A percentile compares a stretch with the other conserved stretches of the same genome.
Evolutionary conservation across 2,888 invertebrate species (phyloP).

Genomic region (Hydriomena furcata): DNA sequence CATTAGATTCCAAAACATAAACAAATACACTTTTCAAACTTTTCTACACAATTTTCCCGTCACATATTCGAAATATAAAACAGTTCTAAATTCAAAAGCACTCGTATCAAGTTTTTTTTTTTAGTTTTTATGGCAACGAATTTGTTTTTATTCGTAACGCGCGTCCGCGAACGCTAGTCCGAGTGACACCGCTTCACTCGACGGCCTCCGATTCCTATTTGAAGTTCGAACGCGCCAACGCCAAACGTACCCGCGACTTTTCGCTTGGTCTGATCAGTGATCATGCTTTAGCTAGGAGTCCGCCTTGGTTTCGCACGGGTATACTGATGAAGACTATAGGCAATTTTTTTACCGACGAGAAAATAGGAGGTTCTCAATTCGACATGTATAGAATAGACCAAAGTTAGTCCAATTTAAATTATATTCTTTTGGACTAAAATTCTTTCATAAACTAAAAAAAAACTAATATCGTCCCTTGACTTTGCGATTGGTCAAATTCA

Average conservation of each 20-base stretch:
- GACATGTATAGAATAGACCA: too few relatives aligned
- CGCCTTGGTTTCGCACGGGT: too few relatives aligned
- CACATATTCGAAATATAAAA: constrained; percentile 3
- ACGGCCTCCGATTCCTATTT: constrained; percentile 48
- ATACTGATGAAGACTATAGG: too few relatives aligned
- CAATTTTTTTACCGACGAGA: neutral
- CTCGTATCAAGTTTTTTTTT: neutral
- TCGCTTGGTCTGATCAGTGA: constrained; percentile 3
- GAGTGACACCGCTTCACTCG: constrained; percentile 47
- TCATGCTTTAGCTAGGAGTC: neutral
- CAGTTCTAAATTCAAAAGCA: constrained; percentile 15
- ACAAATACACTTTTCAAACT: constrained; percentile 5
- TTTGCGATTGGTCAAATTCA: too few relatives aligned
- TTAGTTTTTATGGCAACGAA: neutral
- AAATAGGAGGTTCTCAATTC: too few relatives aligned
- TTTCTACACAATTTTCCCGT: neutral
- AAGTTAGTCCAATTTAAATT: too few relatives aligned
- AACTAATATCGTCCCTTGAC: too few relatives aligned
- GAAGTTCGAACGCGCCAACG: constrained; percentile 48
- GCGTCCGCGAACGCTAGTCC: constrained; percentile 29
- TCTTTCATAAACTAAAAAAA: too few relatives aligned
- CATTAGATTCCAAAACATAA: neutral
- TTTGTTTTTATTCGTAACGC: constrained; percentile 3
- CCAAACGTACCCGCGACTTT: constrained; percentile 25
- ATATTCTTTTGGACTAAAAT: too few relatives aligned